These are phyloP conservation scores for Dicentrarchus labrax DNA, from an alignment of 2,113 vertebrate species.

Conservation along the genomic window DNA sequence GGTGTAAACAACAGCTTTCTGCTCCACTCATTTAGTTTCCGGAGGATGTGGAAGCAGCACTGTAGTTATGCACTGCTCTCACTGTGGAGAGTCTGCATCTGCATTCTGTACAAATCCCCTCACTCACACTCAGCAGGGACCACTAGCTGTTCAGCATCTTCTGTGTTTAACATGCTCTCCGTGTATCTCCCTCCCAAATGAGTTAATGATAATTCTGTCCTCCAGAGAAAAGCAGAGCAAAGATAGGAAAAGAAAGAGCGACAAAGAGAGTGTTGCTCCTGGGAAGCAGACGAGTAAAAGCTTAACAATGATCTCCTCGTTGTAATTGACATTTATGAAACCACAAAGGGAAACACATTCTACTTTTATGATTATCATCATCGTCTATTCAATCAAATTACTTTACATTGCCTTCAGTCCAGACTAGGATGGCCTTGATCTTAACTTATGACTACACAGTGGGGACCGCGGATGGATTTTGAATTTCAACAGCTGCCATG, in stretches of 20 bases:
- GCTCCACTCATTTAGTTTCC: constrained; percentile 27
- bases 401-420: constrained; percentile 27
- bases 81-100: constrained; percentile 44
- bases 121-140: constrained; percentile 53
- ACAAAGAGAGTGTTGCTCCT: constrained; percentile 35
- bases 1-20: constrained; percentile 55
- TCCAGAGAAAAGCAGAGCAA: constrained; percentile 61
- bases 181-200: constrained; percentile 64
- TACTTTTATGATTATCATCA: constrained; percentile 43
- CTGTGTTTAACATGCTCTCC: constrained; percentile 68
- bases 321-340: constrained; percentile 64
- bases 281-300: constrained; percentile 45
- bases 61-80: constrained; percentile 28
- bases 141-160: constrained; percentile 47
- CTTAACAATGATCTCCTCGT: constrained; percentile 55
- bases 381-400: constrained; percentile 15
- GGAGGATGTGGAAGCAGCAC: constrained; percentile 18
- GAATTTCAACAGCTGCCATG: constrained; percentile 4
- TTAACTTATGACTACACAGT: constrained; percentile 24
- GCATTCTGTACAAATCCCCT: constrained; percentile 51
- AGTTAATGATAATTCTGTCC: constrained; percentile 67
- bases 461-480: background rate
- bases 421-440: constrained; percentile 15
- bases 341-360: constrained; percentile 30
- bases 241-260: constrained; percentile 41